Percentiles rank a stretch among this genome's conserved stretches.
Evolutionary conservation across 2,113 vertebrate species (phyloP).

Genomic region (Romanogobio albipinnatus): DNA sequence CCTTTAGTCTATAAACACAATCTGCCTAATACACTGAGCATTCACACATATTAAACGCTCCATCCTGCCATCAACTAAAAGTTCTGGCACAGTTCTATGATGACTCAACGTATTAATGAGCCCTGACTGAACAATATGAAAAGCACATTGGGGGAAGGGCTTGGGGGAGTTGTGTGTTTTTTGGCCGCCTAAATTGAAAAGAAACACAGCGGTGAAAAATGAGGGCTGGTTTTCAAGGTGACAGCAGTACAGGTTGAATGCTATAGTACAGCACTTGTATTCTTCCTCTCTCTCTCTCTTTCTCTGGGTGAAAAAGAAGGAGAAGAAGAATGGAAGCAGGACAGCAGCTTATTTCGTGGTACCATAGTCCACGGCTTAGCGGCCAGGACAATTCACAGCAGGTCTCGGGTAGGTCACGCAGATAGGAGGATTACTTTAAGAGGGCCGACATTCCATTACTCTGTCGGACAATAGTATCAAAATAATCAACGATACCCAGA

Average conservation of each 20-base stretch:
- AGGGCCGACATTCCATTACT: slow-evolving; percentile 49
- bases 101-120: slow-evolving; percentile 50
- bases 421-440: slow-evolving; percentile 48
- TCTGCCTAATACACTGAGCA: not conserved
- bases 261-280: not conserved
- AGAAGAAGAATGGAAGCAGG: slow-evolving; percentile 29
- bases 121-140: slow-evolving; percentile 47
- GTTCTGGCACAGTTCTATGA: slow-evolving; percentile 11
- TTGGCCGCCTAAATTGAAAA: slow-evolving; percentile 33
- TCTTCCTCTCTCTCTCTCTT: not conserved
- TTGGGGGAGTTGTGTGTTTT: slow-evolving; percentile 18
- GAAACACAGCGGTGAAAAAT: slow-evolving; percentile 48
- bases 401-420: slow-evolving; percentile 50
- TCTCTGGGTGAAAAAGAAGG: not conserved
- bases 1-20: slow-evolving; percentile 23
- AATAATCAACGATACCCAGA: slow-evolving; percentile 50
- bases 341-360: slow-evolving; percentile 47
- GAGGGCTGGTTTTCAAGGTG: slow-evolving; percentile 50
- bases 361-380: slow-evolving; percentile 25
- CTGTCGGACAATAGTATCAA: slow-evolving; percentile 45
- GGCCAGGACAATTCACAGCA: slow-evolving; percentile 41
- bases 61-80: not conserved
- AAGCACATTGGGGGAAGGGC: slow-evolving; percentile 11
- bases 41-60: slow-evolving; percentile 16
- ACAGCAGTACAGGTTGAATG: slow-evolving; percentile 38